phyloP scores from a whole-genome alignment of 1,140 invertebrate genomes.

The Sarcophaga peregrina region DNA sequence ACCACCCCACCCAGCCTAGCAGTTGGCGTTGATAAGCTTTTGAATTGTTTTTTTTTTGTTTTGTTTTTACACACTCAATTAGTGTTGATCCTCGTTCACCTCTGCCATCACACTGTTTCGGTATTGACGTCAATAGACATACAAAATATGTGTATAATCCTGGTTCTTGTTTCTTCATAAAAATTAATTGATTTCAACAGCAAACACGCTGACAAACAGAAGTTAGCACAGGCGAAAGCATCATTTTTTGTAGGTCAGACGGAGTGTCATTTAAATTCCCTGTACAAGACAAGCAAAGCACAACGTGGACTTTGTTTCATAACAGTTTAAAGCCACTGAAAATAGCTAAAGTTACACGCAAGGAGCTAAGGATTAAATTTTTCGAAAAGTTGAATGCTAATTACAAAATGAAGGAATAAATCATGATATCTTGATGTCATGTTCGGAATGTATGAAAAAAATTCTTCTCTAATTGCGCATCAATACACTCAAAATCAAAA shows the following conservation, averaged over 20 bases:
- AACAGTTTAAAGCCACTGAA: neutral
- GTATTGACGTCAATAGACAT: neutral
- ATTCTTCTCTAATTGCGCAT: no score
- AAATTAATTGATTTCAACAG: neutral
- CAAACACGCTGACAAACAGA: no score
- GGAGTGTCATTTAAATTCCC: neutral
- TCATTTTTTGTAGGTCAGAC: neutral
- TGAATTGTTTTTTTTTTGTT: no score
- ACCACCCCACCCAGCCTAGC: neutral
- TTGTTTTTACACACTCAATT: neutral
- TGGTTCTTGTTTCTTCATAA: conserved; percentile 10
- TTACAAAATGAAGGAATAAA: no score
- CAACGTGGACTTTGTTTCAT: conserved; percentile 9
- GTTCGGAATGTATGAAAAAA: no score
- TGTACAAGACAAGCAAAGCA: neutral
- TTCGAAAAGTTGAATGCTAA: no score
- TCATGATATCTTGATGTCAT: no score
- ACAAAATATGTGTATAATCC: neutral
- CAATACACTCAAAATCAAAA: no score
- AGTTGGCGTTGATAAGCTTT: neutral
- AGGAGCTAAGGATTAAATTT: no score
- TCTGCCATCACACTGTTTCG: neutral
- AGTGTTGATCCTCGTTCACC: conserved; percentile 3
- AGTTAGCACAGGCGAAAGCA: neutral
- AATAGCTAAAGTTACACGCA: neutral